Evolutionary conservation across 2,888 invertebrate genomes (phyloP), one percentile per base, ranked within the genome.

Genomic region (Bellardia pandia): DNA sequence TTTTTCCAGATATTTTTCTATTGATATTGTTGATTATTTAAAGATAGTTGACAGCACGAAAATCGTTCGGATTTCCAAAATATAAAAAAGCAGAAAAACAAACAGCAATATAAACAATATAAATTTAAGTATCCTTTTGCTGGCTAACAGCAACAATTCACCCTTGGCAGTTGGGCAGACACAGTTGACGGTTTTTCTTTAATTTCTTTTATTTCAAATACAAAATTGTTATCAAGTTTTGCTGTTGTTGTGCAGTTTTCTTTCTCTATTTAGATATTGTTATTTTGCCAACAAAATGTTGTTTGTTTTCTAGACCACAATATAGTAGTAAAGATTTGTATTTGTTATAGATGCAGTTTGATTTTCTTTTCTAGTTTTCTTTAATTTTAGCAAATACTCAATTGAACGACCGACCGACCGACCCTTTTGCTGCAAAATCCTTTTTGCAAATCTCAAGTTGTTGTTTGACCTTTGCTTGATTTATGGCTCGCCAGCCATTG

Each of bases 381-480:
- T 23, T 56, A n/a, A n/a, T n/a, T n/a, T n/a, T n/a, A n/a, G n/a
- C n/a, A n/a, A n/a, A n/a, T n/a, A n/a, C n/a, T n/a, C n/a, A n/a
- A n/a, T n/a, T n/a, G n/a, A n/a, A n/a, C n/a, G n/a, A n/a, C n/a
- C n/a, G n/a, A n/a, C n/a, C n/a, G n/a, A n/a, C n/a, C n/a, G n/a
- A n/a, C 14, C 76, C 62, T 71, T 75, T 85, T 69, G 45, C 51
- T 48, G 11, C 16, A 60, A 75, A 68, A 79, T 80, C 80, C 79
- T 71, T 85, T 53, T 16, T n/a, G 53, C 40, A 68, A 72, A 86
- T 68, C 81, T 68, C 14, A 82, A 81, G 66, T 68, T 81, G 60
- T 51, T 77, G 42, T 60, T 74, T 82, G 86, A 77, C 86, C 81
- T 86, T 77, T 81, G 30, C 51, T 74, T 86, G 86, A 86, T 77